A percentile compares a stretch with the other conserved stretches of the same genome.
phyloP scores from a whole-genome alignment of 37 sponge, comb jelly and placozoan genomes.

The Beroe forskalii region DNA sequence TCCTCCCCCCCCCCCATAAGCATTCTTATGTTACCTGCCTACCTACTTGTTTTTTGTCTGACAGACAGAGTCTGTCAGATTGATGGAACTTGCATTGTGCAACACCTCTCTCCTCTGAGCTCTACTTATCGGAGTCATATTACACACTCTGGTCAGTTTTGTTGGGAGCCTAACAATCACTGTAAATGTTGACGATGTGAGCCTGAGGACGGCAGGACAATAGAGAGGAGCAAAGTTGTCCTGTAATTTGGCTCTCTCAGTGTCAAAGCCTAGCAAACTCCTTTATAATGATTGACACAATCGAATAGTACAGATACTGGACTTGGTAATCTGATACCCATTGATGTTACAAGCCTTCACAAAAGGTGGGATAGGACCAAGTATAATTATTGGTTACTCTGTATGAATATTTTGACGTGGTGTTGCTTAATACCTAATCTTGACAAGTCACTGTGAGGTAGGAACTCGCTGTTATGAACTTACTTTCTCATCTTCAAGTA shows the following conservation, averaged over 20 bases:
- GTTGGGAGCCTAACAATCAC: background rate
- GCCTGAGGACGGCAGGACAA: background rate
- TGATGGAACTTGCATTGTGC: background rate
- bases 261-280: background rate
- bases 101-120: background rate
- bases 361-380: no score
- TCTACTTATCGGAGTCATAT: background rate
- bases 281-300: background rate
- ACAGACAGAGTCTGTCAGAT: background rate
- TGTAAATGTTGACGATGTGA: background rate
- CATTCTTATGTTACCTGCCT: no score
- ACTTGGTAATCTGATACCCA: background rate
- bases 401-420: background rate
- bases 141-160: background rate
- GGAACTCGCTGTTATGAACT: no score
- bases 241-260: background rate
- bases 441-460: no score
- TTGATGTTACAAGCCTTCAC: background rate
- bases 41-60: no score
- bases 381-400: background rate
- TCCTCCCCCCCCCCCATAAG: no score
- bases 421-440: no score
- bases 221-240: background rate
- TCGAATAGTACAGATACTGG: background rate
- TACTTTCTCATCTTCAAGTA: background rate